Base-by-base conservation (phyloP, 2,888 invertebrate genomes). In the Drosophila pseudotakahashii region DNA sequence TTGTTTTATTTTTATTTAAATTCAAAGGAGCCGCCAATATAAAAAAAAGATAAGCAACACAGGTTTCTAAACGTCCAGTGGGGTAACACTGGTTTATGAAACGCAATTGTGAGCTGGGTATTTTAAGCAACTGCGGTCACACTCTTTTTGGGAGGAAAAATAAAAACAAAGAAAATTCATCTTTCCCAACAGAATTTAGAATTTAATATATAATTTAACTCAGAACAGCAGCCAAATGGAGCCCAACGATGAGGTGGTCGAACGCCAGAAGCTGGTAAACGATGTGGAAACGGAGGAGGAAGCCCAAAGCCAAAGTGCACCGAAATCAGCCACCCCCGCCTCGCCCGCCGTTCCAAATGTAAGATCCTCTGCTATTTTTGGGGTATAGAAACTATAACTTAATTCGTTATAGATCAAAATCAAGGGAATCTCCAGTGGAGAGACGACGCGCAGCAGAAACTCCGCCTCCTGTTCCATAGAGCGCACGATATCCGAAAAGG, bases 211-310 rank as follows among this genome's bases (percentile, higher is more conserved):
- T 36, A 68, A 52, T 36, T 16, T 14, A 51, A 16, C 4, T 2
- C 16, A 37, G 13, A 32, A 42, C 63, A 66, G 55, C 16, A 39
- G 16, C 2, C 76, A 70, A 69, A 92, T 92, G 92, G 92, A 92
- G 74, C 89, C 90, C 16, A 92, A 92, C 76, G 92, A 92, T 77
- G 92, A 92, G 81, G 90, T 92, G 59, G 92, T 92, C 14, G 92
- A 92, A 76, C 90, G 92, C 14, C 92, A 92, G 58, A 92, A 92
- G 68, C 82, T 92, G 52, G 92, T 92, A 64, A 90, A 90, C 60
- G 92, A 92, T 85, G 89, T 90, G 45, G 92, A 92, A 77, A 90
- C 89, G 1, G 92, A 92, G 47, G 92, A 92, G 53, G 92, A 92
- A 76, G 89, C 89, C 52, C 71, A 71, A 57, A 71, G 71, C 67